Evolutionary conservation across 2,113 vertebrate genomes (phyloP).

Genomic region (Burhinus bistriatus): DNA sequence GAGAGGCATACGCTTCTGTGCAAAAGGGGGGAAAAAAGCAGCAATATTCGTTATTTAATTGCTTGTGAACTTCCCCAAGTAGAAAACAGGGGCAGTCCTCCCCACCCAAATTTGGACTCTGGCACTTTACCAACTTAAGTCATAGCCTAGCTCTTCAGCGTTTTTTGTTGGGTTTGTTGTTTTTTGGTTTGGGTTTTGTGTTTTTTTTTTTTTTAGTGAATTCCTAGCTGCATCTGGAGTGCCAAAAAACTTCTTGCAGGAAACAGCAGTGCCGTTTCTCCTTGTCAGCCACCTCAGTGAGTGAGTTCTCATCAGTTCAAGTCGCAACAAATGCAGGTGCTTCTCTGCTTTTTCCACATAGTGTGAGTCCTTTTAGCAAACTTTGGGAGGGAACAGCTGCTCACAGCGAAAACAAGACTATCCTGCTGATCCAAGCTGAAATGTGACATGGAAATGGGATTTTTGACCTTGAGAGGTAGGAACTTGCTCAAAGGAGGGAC

Average conservation of each 20-base stretch:
- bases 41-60: background rate
- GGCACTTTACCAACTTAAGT: background rate
- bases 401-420: background rate
- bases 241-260: background rate
- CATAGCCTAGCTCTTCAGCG: background rate
- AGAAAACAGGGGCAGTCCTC: background rate
- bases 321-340: conserved; percentile 41
- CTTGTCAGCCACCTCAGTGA: background rate
- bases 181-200: background rate
- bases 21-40: background rate
- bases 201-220: background rate
- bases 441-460: background rate
- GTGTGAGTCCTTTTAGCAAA: background rate
- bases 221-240: background rate
- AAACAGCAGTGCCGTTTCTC: background rate
- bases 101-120: background rate
- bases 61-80: background rate
- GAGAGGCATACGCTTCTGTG: background rate
- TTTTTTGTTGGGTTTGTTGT: background rate
- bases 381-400: conserved; percentile 5
- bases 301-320: background rate
- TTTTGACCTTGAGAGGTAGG: background rate
- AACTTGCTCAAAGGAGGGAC: background rate
- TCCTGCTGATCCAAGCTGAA: conserved; percentile 9
- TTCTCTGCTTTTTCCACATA: background rate